Evolutionary conservation across 2,888 invertebrate genomes (phyloP), one percentile per base, ranked within the genome.

Genomic region (Mactromeris polynyma): DNA sequence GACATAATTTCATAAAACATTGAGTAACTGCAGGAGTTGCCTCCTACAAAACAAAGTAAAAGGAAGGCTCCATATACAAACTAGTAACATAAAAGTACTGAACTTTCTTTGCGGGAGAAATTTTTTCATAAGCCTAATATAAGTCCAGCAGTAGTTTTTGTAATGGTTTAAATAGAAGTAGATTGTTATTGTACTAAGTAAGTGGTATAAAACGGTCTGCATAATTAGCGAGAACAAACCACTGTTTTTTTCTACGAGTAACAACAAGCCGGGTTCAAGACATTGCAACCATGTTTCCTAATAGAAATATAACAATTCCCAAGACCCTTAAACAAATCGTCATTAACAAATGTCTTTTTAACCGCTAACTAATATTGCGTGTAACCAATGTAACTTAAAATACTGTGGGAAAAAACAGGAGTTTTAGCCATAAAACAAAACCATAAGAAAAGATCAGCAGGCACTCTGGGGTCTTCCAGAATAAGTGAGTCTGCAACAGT

Each of bases 271-370:
- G 58, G n/a, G 58, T 64, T 64, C 58, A 64, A 26, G 7, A 64
- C n/a, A 64, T 26, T 64, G 58, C 26, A 21, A 26, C 26, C 2
- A n/a, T 26, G 58, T 26, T 64, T 64, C 26, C 73, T 73, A 19
- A 73, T 26, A 31, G 33, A 33, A 73, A 73, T 36, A 81, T 26
- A 78, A 36, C 42, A 77, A 31, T 77, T 84, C 84, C 33, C 84
- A 51, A 54, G 78, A 84, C 84, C 46, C 84, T 84, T 84, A 51
- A 33, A 84, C 26, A 54, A 73, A 36, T 78, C 78, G 46, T 84
- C 42, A 54, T 42, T 40, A 54, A 83, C 38, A 83, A 73, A 73
- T 73, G 73, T 73, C 36, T 73, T 69, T 69, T 73, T 36, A 73
- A 73, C 73, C 73, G 36, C 73, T 73, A 73, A 73, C 33, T 73